Percentiles rank a stretch among this genome's conserved stretches.
Evolutionary conservation across 2,113 vertebrate species (phyloP).

Genomic region (Neopipo cinnamomea): DNA sequence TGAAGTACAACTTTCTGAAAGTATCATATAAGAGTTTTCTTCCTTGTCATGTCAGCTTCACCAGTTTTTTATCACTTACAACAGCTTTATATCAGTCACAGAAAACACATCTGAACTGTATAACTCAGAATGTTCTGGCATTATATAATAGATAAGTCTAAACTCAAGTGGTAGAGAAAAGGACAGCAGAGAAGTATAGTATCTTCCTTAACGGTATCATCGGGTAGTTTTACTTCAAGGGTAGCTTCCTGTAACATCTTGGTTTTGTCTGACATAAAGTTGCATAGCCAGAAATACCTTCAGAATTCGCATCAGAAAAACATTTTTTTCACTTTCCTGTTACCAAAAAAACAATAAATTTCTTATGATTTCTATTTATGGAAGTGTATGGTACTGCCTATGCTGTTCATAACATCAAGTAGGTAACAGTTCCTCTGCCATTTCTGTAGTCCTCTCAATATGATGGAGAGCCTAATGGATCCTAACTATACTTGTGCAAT

Average conservation of each 20-base stretch:
- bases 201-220: neutral
- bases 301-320: neutral
- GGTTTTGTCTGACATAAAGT: neutral
- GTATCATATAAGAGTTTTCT: neutral
- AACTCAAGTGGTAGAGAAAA: neutral
- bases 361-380: neutral
- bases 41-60: neutral
- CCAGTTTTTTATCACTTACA: neutral
- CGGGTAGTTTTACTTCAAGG: neutral
- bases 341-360: neutral
- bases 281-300: neutral
- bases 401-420: neutral
- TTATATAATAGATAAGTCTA: neutral
- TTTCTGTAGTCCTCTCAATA: constrained; percentile 3
- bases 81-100: neutral
- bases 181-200: neutral
- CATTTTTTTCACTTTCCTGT: neutral
- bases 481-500: neutral
- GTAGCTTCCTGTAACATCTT: neutral
- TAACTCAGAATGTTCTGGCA: neutral
- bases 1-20: neutral
- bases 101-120: neutral
- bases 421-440: neutral
- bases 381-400: neutral
- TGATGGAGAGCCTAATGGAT: neutral